Base-by-base conservation (phyloP, 2,797 vertebrate genomes). In the Trematomus bernacchii region DNA sequence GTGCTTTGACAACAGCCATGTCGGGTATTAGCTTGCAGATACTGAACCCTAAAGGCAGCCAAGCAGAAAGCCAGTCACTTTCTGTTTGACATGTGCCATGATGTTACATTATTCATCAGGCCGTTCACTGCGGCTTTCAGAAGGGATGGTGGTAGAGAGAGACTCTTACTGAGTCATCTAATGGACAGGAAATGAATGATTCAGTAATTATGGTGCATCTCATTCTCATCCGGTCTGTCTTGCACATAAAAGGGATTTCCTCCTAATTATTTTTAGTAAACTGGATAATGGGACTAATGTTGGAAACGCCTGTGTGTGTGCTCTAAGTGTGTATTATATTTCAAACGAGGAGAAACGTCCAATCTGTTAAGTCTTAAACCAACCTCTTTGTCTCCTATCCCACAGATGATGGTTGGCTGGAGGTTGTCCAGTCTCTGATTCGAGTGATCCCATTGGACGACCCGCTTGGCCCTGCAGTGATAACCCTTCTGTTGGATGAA, bases 401-500 rank as follows among this genome's bases (percentile, higher is more conserved):
- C 55, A 77, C 89, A 99, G 98, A 99, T 95, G 98, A 98, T 80
- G 98, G 98, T 83, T 99, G 98, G 98, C 90, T 99, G 85, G 98
- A 99, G 84, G 98, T 99, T 87, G 98, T 99, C 85, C 98, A 99
- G 14, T 99, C 98, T 86, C 94, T 99, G 89, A 97, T 99, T 89
- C 96, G 98, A 93, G 98, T 99, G 90, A 99, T 99, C 92, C 98
- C 98, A 65, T 89, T 99, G 93, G 97, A 99, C 86, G 98, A 99
- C 93, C 98, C 98, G 1, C 79, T 99, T 88, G 98, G 98, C 90
- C 98, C 98, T 79, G 98, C 98, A 91, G 98, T 99, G 68, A 99
- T 99, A 93, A 99, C 98, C 0, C 96, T 99, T 11, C 95, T 99
- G 0, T 91, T 99, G 79, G 98, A 99, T 47, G 98, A 99, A 91